Conservation (phyloP, 2,888 invertebrate genomes). For the Erebia ligea region DNA sequence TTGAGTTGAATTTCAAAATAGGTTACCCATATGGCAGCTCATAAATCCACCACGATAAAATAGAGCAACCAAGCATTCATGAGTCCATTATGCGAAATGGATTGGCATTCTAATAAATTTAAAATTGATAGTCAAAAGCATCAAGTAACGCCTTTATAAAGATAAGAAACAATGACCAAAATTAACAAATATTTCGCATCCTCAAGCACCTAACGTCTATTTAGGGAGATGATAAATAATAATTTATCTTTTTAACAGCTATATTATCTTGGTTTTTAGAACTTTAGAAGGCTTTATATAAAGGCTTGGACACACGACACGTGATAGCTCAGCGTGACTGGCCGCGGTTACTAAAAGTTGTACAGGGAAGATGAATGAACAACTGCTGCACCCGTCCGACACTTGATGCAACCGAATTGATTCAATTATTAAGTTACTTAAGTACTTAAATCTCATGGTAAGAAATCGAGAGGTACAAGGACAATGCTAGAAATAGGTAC, state of each 20-base stretch:
- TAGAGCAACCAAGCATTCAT: no score
- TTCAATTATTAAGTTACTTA: no score
- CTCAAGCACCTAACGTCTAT: neutral
- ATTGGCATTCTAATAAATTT: neutral
- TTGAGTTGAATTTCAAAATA: constrained; percentile 6
- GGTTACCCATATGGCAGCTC: constrained; percentile 2
- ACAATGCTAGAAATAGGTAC: no score
- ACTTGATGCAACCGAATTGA: no score
- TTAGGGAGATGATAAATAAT: constrained; percentile 34
- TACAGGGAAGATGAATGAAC: no score
- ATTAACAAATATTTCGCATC: constrained; percentile 14
- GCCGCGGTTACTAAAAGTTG: neutral
- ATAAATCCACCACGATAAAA: neutral
- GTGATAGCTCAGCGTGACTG: neutral
- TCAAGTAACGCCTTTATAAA: neutral
- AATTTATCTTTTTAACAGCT: constrained; percentile 24
- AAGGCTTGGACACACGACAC: neutral
- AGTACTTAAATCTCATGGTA: no score
- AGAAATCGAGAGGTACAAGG: no score
- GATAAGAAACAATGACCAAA: constrained; percentile 2
- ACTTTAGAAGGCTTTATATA: neutral
- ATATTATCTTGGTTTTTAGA: neutral
- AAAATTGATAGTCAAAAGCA: neutral
- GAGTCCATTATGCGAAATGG: neutral
- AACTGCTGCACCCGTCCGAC: no score